Evolutionary conservation across 2,797 vertebrate genomes (phyloP), one percentile per base, ranked within the genome.

Genomic region (Esox masquinongy): DNA sequence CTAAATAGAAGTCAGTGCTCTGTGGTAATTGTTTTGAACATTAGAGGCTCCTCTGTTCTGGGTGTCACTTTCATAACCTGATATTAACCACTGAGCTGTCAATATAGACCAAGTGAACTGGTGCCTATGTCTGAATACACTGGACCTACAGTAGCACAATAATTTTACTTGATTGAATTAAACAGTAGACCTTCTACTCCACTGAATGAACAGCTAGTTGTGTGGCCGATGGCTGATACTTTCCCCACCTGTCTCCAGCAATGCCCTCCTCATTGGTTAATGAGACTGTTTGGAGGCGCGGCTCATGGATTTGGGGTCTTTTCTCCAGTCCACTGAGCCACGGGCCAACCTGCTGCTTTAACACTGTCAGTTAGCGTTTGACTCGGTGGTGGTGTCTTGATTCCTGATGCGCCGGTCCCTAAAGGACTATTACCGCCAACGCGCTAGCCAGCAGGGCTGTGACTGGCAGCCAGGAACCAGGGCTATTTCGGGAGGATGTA

Each of bases 401-500:
- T 78, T 72, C 75, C 64, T 72, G 56, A 43, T 29, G 50, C 22
- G 34, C 15, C 6, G 61, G 68, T 79, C 72, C 61, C 73, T 53
- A 4, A 47, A 36, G 78, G 76, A 43, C 69, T 43, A 49, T 77
- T 75, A 50, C 17, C 59, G 50, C 22, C 22, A 24, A 63, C 49
- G 66, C n/a, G 19, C 19, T 43, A 11, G 51, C 29, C 53, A 11
- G 34, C 74, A n/a, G 64, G 76, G 49, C 39, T 3, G 26, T 49
- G 17, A 51, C 51, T 75, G 72, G 66, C 56, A 31, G 47, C 11
- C 26, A n/a, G 53, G 50, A 29, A n/a, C 36, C 9, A 6, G 3
- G 24, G 39, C 68, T 82, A 76, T 84, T 84, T 83, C 77, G 72
- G 74, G 75, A 39, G 50, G 53, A 78, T 74, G 22, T 76, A 67